phyloP scores from a whole-genome alignment of 2,888 invertebrate species.

The Callinectes sapidus region DNA sequence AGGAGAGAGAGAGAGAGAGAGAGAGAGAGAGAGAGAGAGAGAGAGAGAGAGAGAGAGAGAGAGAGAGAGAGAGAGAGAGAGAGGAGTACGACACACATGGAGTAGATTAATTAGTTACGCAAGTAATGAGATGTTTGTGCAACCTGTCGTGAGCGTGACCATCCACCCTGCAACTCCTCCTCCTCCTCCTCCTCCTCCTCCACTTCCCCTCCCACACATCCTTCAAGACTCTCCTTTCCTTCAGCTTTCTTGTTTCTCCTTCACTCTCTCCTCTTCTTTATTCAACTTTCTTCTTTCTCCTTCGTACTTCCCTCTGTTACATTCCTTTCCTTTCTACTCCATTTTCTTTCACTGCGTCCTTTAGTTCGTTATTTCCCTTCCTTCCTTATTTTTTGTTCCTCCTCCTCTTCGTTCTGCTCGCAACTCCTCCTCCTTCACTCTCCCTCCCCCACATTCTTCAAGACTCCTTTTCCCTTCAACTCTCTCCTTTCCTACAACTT shows the following conservation, averaged over 20 bases:
- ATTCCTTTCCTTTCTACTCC: too few species aligned
- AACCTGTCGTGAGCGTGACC: neutral
- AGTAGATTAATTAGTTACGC: neutral
- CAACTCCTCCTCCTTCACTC: neutral
- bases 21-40: too few species aligned
- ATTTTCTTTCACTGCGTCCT: too few species aligned
- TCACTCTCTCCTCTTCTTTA: neutral
- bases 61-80: too few species aligned
- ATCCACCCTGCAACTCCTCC: neutral
- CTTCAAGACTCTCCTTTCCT: neutral
- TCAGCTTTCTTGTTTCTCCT: neutral
- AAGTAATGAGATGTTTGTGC: constrained; percentile 1
- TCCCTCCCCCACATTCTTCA: neutral
- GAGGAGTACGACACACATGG: neutral
- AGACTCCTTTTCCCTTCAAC: neutral
- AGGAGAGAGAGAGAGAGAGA: neutral
- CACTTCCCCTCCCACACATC: neutral
- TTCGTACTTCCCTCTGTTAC: too few species aligned
- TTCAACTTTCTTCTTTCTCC: too few species aligned
- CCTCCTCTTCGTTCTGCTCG: too few species aligned
- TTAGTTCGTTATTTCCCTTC: too few species aligned
- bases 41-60: too few species aligned
- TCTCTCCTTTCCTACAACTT: too few species aligned
- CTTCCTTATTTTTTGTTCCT: too few species aligned
- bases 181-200: neutral